Evolutionary conservation across 2,888 invertebrate genomes (phyloP).

Genomic region (Amiota communis): DNA sequence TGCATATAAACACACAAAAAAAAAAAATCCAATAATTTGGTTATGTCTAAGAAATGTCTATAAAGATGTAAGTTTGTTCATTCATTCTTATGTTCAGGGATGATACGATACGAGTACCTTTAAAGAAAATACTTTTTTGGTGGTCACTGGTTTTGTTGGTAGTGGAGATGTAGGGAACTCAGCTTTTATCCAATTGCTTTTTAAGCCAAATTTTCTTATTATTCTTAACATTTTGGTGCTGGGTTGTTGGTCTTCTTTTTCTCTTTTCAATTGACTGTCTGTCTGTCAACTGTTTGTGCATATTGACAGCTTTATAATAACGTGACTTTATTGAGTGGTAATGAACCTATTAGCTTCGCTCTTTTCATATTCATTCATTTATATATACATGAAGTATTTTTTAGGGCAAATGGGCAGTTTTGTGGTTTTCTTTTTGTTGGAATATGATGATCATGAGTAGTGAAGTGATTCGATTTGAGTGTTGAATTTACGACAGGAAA

Average conservation of each 20-base stretch:
- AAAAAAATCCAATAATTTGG: constrained; percentile 40
- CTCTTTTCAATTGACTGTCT: constrained; percentile 44
- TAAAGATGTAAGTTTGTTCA: constrained; percentile 36
- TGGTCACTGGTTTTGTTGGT: too few species aligned
- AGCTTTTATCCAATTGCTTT: too few species aligned
- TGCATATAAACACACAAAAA: constrained; percentile 60
- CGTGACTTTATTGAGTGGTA: constrained; percentile 71
- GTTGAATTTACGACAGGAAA: constrained; percentile 70
- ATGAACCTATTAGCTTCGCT: constrained; percentile 63
- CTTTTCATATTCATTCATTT: constrained; percentile 4
- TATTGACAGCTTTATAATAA: constrained; percentile 57
- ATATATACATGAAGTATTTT: background rate
- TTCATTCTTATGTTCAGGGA: constrained; percentile 39
- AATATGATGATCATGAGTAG: too few species aligned
- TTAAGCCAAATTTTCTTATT: too few species aligned
- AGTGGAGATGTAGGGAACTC: too few species aligned
- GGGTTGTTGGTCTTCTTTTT: too few species aligned
- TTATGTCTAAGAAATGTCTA: constrained; percentile 44
- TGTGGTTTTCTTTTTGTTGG: background rate
- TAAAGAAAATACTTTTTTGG: too few species aligned
- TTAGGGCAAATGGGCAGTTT: too few species aligned
- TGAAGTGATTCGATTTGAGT: constrained; percentile 42
- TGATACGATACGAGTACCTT: too few species aligned
- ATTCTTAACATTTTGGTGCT: too few species aligned
- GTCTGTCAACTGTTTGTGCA: constrained; percentile 35